phyloP scores from a whole-genome alignment of 1,140 invertebrate genomes.

The Arctopsyche grandis region DNA sequence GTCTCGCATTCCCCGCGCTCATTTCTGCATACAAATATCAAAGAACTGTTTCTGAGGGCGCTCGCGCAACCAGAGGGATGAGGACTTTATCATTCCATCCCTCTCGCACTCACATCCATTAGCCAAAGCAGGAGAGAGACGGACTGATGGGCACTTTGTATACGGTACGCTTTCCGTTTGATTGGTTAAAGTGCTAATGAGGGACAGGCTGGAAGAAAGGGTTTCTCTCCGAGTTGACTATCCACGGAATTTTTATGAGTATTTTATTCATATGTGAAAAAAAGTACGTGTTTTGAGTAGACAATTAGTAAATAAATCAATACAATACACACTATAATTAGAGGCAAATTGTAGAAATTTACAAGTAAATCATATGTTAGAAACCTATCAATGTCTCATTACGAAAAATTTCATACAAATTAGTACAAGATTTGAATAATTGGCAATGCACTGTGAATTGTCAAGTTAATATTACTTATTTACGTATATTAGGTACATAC shows the following conservation, averaged over 20 bases:
- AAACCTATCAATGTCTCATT: too few species aligned
- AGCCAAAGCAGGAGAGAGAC: not conserved
- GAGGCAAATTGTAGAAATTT: too few species aligned
- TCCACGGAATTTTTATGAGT: conserved; percentile 14
- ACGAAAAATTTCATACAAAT: too few species aligned
- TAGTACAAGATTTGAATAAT: too few species aligned
- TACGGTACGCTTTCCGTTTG: conserved; percentile 41
- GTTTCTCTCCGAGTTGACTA: conserved; percentile 4
- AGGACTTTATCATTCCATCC: conserved; percentile 1
- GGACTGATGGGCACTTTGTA: conserved; percentile 15
- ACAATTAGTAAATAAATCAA: too few species aligned
- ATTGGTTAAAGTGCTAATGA: conserved; percentile 49
- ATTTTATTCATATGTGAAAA: not conserved
- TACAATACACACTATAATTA: too few species aligned
- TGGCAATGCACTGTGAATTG: too few species aligned
- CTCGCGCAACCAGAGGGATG: not conserved
- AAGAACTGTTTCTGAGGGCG: conserved; percentile 42
- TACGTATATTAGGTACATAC: too few species aligned
- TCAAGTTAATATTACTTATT: too few species aligned
- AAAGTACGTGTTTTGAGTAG: too few species aligned
- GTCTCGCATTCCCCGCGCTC: conserved; percentile 31
- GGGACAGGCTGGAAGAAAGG: conserved; percentile 41
- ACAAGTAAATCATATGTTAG: too few species aligned
- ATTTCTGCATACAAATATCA: conserved; percentile 44
- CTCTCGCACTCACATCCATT: not conserved